Base-by-base conservation (phyloP, 2,797 vertebrate species). In the Tangara arthus region DNA sequence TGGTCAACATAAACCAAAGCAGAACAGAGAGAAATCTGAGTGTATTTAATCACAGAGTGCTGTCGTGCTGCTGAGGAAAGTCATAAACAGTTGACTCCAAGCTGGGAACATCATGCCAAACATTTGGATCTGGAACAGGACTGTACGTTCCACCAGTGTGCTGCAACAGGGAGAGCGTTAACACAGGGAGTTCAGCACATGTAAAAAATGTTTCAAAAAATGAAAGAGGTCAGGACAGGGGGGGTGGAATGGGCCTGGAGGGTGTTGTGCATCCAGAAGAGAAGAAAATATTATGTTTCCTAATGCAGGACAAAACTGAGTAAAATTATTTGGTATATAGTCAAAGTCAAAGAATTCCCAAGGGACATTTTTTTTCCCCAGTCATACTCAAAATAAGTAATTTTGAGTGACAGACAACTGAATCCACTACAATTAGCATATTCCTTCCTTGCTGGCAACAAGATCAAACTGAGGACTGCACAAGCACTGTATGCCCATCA, bases 41-140 rank as follows among this genome's bases (percentile, higher is more conserved):
- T 15, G 12, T 77, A 93, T 94, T 91, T 94, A 88, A 91, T 90
- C 92, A 83, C 35, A 77, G 49, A 70, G 60, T 3, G 1, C 87
- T 96, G 94, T 92, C 44, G 2, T 94, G 34, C 75, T 95, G 80
- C 69, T 97, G 63, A 85, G 68, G 87, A 93, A 96, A 85, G 76
- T 82, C 75, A 94, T 81, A 96, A 96, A 95, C 76, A 90, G 81
- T 44, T n/a, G 8, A 89, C 55, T 92, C 94, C 78, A 96, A 91
- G 44, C 76, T 89, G 91, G 76, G 93, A 96, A 95, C 35, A 42
- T 55, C 50, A 71, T 95, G 93, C 96, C 95, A 97, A 93, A 95
- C 87, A 94, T 94, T 95, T 90, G 37, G 85, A 95, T 96, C 89
- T 94, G 90, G 94, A 96, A 89, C 56, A 91, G 91, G 70, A 80